phyloP scores from a whole-genome alignment of 1,140 invertebrate genomes.

The Triops longicaudatus region DNA sequence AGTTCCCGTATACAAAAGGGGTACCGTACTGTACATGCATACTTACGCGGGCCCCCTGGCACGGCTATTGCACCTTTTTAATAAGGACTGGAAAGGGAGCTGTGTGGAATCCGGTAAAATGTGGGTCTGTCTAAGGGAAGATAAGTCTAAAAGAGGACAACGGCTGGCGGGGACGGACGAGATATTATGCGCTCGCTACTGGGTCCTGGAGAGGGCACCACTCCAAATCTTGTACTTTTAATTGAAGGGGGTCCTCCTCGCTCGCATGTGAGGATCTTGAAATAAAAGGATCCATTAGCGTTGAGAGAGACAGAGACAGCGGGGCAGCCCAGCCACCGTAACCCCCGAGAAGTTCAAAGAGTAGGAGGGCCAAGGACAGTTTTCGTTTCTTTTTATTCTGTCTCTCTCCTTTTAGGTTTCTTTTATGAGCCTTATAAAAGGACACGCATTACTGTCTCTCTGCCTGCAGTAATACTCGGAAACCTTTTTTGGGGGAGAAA shows the following conservation, averaged over 20 bases:
- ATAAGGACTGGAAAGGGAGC: background rate
- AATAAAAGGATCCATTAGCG: conserved; percentile 15
- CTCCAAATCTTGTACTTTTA: conserved; percentile 8
- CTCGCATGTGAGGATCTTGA: conserved; percentile 14
- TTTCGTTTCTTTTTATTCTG: background rate
- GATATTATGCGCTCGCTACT: conserved; percentile 2
- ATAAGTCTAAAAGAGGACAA: background rate
- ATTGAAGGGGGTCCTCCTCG: conserved; percentile 12
- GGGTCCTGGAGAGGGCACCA: background rate
- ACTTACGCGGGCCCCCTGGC: background rate
- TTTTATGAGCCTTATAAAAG: conserved; percentile 13
- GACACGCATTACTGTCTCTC: conserved; percentile 11
- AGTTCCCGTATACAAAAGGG: background rate
- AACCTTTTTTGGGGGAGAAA: background rate
- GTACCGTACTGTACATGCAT: background rate
- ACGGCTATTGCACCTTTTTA: conserved; percentile 3
- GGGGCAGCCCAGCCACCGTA: background rate
- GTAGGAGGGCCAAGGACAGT: background rate
- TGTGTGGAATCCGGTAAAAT: background rate
- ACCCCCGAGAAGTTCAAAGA: background rate
- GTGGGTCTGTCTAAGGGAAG: background rate
- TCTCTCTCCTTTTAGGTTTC: background rate
- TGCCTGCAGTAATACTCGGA: conserved; percentile 1
- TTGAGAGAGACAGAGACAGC: conserved; percentile 1
- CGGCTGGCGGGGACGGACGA: background rate